Evolutionary conservation across 2,797 vertebrate species (phyloP), one percentile per base, ranked within the genome.

Genomic region (Lepus townsendii): DNA sequence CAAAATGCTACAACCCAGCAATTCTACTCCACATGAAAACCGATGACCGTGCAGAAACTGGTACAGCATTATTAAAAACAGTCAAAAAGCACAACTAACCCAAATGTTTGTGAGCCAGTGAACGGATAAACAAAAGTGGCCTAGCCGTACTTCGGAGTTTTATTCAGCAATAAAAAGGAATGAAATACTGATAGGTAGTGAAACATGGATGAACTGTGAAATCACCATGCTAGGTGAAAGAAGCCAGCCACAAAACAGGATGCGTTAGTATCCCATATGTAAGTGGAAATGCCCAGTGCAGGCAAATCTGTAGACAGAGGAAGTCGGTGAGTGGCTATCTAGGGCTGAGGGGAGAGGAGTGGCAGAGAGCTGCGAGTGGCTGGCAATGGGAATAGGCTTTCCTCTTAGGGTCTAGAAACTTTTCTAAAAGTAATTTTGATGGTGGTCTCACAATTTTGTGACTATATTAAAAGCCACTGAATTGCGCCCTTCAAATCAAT

Each of bases 121-220:
- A 83, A 60, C 7, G n/a, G n/a, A 68, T 50, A 75, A 77, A 63
- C 17, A 66, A 22, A 84, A 82, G 52, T 62, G 20, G 4, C 26
- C 38, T 16, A 22, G 2, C 9, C 13, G 8, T 42, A 47, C 35
- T 62, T 57, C 22, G 26, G 52, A 65, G 42, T n/a, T 71, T 52
- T 63, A 60, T 32, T 77, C 7, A 50, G 47, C 32, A 90, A 24
- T 57, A 69, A 86, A 85, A 91, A 94, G 57, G 26, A 93, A 30
- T 42, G 30, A 79, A 76, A 60, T 68, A 20, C 3, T 47, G 42
- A 83, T 9, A 6, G 11, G 26, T 13, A 42, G 7, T 54, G 27
- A 26, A 75, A 24, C 5, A 3, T 14, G 7, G 35, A 60, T 72
- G 32, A 88, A 75, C 38, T 60, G 7, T 66, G 73, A 85, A 62